Base-by-base conservation (phyloP, 92 coral and sea anemone genomes). In the Nematostella vectensis region DNA sequence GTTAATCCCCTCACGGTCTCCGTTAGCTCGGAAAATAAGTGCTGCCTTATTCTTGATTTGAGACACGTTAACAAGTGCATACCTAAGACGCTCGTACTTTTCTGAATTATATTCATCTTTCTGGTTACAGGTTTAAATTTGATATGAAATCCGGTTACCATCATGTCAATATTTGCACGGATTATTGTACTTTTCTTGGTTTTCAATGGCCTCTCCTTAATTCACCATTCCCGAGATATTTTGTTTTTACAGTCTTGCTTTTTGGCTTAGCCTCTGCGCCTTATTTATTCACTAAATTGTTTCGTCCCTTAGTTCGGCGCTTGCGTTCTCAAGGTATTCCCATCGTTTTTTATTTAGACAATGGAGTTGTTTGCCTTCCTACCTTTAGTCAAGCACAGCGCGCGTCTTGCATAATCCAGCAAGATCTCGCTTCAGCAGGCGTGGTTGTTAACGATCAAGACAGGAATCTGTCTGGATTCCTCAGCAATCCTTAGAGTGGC, bases 81-180 rank as follows among this genome's bases (percentile, higher is more conserved):
- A 36, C 42, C 8, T 8, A 63, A 29, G n/a, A 9, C 9, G 17
- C 2, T 23, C 2, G 12, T 63, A 33, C 39, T 2, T 22, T 11
- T 3, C 2, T 58, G 25, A 1, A 13, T 4, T 61, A 61, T 48
- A 50, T 54, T 20, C 25, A 26, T 28, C 18, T 20, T 11, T 17
- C 49, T 31, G 40, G 44, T 11, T 63, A 47, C 18, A 54, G 49
- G 62, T 23, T 50, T 13, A 1, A 44, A 19, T 63, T 63, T 28
- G 67, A 63, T 52, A 18, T 63, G 1, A 54, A 63, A 54, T 49
- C 47, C 42, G 69, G 69, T 27, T 63, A 63, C 30, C 69, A 63
- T 20, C 69, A 63, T 36, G 18, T 63, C 0, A 47, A 63, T 2
- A 53, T 63, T 50, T n/a, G 1, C 31, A 4, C 13, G 13, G 27